phyloP scores from a whole-genome alignment of 1,140 invertebrate genomes.

The Limonius californicus region DNA sequence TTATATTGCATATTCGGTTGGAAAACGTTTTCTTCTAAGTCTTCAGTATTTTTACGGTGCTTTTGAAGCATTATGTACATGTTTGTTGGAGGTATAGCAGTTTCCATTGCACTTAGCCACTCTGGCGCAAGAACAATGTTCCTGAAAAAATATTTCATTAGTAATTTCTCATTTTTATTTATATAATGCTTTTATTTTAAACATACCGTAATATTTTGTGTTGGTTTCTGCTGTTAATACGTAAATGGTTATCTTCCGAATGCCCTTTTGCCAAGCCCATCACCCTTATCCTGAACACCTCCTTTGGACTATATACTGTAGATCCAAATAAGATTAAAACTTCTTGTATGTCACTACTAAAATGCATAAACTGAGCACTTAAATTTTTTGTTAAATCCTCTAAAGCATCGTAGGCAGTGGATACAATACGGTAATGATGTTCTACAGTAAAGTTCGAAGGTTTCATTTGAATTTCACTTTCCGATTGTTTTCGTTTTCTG shows the following conservation, averaged over 20 bases:
- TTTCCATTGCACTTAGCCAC: conserved; percentile 20
- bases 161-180: no score
- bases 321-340: conserved; percentile 26
- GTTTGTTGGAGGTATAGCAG: conserved; percentile 6
- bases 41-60: not conserved
- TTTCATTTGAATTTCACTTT: not conserved
- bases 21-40: conserved; percentile 4
- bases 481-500: conserved; percentile 13
- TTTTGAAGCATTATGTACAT: conserved; percentile 1
- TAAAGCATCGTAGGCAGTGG: conserved; percentile 22
- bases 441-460: conserved; percentile 17
- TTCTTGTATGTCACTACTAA: conserved; percentile 17
- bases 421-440: conserved; percentile 22
- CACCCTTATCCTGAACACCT: conserved; percentile 22
- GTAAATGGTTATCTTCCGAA: conserved; percentile 23
- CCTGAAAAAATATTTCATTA: no score
- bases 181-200: no score
- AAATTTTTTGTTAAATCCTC: conserved; percentile 22
- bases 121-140: conserved; percentile 15
- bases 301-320: conserved; percentile 24
- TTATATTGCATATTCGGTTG: not conserved
- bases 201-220: conserved; percentile 26
- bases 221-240: conserved; percentile 17
- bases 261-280: conserved; percentile 18
- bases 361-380: conserved; percentile 14